Evolutionary conservation across 2,888 invertebrate genomes (phyloP), one percentile per base, ranked within the genome.

Genomic region (Cacoxenus indagator): DNA sequence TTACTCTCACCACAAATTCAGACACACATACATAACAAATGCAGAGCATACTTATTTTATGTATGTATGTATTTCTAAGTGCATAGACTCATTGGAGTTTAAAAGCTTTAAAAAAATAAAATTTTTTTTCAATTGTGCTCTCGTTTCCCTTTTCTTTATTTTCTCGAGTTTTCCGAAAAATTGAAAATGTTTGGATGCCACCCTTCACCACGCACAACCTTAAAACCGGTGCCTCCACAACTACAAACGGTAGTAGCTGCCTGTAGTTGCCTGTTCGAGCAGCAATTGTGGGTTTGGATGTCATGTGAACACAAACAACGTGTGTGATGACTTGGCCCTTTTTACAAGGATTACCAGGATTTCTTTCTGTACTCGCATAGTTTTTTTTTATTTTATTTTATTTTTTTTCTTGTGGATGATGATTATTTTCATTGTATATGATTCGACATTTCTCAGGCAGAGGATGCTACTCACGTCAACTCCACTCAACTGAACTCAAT

Each of bases 111-210:
- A n/a, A n/a, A n/a, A n/a, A n/a, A n/a, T n/a, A n/a, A n/a, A n/a
- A n/a, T n/a, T n/a, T n/a, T n/a, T n/a, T n/a, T n/a, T 26, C 5
- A 57, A 57, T 57, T 57, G 17, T 27, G 57, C 57, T 29, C 27
- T 29, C 29, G 29, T 57, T 57, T 57, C 19, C 29, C 27, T 29
- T 29, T 29, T 17, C 57, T 57, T 57, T 57, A 57, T 57, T 57
- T 57, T 57, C 57, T 29, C n/a, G 57, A 57, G 14, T 57, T 57
- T 57, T 57, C 57, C 27, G 57, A 57, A 57, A 57, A 57, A 27
- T 19, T n/a, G 24, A 54, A n/a, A 37, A 37, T 11, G 37, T 8
- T 8, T 11, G 37, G 11, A 5, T 37, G 37, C 37, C 37, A 37
- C 37, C 5, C 11, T 11, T 11, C 37, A 5, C 37, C 11, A 5